A percentile compares a stretch with the other conserved stretches of the same genome.
phyloP scores from a whole-genome alignment of 2,797 vertebrate genomes.

The Martes flavigula region DNA sequence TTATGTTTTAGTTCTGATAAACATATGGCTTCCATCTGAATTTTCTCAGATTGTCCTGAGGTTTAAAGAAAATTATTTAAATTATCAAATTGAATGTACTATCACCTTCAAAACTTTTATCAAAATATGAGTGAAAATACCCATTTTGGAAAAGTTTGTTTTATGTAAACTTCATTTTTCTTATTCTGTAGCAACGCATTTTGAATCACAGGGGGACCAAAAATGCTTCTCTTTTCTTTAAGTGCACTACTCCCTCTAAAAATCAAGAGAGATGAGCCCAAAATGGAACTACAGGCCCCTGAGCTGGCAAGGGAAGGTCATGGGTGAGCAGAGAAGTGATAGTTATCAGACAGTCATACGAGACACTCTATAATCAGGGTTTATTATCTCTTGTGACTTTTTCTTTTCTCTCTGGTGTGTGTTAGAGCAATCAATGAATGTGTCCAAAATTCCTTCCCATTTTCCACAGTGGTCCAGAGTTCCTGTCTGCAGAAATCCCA shows the following conservation, averaged over 20 bases:
- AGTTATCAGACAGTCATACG: rapidly evolving
- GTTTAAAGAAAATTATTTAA: not conserved
- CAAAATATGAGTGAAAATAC: not conserved
- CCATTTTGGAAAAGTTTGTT: not conserved
- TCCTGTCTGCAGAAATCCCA: not conserved
- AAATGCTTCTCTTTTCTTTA: not conserved
- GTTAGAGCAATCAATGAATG: not conserved
- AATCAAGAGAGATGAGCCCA: not conserved
- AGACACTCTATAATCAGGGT: not conserved
- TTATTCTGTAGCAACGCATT: not conserved
- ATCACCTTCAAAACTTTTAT: not conserved
- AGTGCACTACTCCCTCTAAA: not conserved
- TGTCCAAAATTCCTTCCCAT: not conserved
- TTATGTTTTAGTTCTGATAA: not conserved
- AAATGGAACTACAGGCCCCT: not conserved
- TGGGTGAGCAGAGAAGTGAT: not conserved
- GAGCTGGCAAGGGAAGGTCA: not conserved
- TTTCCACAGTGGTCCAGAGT: not conserved
- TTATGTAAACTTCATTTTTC: not conserved
- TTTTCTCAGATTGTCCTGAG: not conserved
- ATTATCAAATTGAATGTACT: not conserved
- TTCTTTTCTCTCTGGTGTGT: not conserved
- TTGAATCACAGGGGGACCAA: not conserved
- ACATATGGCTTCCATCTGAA: not conserved
- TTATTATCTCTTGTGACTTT: not conserved